Evolutionary conservation across 2,888 invertebrate genomes (phyloP).

Genomic region (Machimus rusticus): DNA sequence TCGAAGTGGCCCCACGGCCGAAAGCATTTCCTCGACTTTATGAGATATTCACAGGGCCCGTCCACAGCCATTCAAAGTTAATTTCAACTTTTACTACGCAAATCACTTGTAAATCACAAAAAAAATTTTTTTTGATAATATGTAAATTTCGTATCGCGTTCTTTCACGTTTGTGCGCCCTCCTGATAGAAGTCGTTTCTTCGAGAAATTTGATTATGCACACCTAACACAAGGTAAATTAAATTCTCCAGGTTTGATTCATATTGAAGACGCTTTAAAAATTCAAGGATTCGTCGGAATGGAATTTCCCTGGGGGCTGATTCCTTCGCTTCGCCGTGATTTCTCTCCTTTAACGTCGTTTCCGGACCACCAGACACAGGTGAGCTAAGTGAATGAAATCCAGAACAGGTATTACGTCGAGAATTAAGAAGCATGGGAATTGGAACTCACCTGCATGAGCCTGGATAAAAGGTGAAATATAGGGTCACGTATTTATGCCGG

Average conservation of each 20-base stretch:
- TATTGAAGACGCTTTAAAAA: constrained; percentile 17
- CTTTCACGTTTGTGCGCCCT: background rate
- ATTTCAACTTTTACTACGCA: background rate
- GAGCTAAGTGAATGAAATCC: constrained; percentile 9
- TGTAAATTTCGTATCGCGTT: background rate
- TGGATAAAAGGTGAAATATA: background rate
- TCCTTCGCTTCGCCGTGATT: background rate
- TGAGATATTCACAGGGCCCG: background rate
- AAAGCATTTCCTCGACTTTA: background rate
- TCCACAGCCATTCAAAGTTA: background rate
- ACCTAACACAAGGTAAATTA: constrained; percentile 5
- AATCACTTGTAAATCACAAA: background rate
- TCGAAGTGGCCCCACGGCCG: background rate
- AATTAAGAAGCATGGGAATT: background rate
- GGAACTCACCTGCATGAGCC: background rate
- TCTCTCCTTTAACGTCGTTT: background rate
- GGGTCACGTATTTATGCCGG: background rate
- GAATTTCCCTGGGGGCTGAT: background rate
- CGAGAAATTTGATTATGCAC: constrained; percentile 1
- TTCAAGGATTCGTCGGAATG: background rate
- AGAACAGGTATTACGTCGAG: background rate
- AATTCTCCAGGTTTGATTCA: constrained; percentile 21
- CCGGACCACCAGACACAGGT: background rate
- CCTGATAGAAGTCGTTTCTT: background rate
- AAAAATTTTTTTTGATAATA: background rate